A percentile compares a stretch with the other conserved stretches of the same genome.
Evolutionary conservation across 64 coral and sea anemone genomes (phyloP).

Genomic region (Anthopleura sola): DNA sequence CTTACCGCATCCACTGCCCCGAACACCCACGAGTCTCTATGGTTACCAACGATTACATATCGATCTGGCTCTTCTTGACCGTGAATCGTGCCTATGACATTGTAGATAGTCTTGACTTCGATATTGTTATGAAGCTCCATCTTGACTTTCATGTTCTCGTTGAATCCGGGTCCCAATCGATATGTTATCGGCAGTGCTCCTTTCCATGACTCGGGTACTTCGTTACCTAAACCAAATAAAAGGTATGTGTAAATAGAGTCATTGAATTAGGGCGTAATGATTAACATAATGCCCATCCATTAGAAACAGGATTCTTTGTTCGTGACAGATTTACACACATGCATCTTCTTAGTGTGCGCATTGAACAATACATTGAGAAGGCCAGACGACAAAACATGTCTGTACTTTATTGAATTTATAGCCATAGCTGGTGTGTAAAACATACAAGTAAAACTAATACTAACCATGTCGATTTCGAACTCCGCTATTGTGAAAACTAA

Average conservation of each 20-base stretch:
- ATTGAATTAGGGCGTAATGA: too few species aligned
- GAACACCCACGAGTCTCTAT: slow-evolving; percentile 60
- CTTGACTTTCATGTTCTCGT: slow-evolving; percentile 13
- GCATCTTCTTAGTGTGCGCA: too few species aligned
- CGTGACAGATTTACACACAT: too few species aligned
- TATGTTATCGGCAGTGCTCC: slow-evolving; percentile 37
- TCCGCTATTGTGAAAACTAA: too few species aligned
- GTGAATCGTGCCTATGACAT: slow-evolving; percentile 63
- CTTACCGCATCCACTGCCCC: slow-evolving; percentile 61
- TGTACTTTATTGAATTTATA: too few species aligned
- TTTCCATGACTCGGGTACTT: slow-evolving; percentile 39
- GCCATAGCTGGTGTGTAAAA: too few species aligned
- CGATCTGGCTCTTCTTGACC: slow-evolving; percentile 54
- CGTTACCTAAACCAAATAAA: neutral
- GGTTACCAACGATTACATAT: slow-evolving; percentile 62
- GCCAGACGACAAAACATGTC: too few species aligned
- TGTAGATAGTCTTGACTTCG: slow-evolving; percentile 41
- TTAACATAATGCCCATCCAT: too few species aligned
- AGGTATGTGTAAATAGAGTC: neutral
- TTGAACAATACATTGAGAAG: too few species aligned
- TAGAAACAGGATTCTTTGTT: too few species aligned
- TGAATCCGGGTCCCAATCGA: slow-evolving; percentile 45
- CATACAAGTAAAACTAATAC: too few species aligned
- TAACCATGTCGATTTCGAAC: too few species aligned
- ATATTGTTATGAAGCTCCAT: slow-evolving; percentile 59